Evolutionary conservation across 2,113 vertebrate genomes (phyloP).

Genomic region (Penelope pileata): DNA sequence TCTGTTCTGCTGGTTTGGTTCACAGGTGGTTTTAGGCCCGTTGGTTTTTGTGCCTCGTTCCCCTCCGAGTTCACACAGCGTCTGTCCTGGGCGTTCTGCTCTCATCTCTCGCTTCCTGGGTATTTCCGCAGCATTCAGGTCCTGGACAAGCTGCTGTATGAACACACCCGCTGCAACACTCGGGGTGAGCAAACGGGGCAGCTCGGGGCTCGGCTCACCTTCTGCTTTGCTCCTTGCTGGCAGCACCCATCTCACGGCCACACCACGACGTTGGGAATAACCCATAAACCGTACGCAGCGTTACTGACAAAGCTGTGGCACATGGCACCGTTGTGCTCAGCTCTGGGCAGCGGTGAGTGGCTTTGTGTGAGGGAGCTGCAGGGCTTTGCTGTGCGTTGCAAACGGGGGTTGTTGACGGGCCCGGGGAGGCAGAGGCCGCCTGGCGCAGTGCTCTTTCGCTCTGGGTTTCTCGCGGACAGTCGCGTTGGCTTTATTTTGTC

Average conservation of each 20-base stretch:
- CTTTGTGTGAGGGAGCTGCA: neutral
- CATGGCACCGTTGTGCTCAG: rapidly evolving
- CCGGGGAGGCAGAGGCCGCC: neutral
- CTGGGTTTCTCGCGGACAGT: neutral
- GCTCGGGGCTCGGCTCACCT: neutral
- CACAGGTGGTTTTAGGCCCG: rapidly evolving
- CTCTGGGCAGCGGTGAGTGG: neutral
- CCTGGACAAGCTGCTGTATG: neutral
- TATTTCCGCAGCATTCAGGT: neutral
- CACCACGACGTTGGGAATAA: neutral
- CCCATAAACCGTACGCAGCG: neutral
- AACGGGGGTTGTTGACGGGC: neutral
- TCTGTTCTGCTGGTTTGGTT: neutral
- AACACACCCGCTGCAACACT: rapidly evolving
- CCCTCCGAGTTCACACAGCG: rapidly evolving
- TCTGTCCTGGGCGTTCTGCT: neutral
- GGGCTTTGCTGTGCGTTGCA: neutral
- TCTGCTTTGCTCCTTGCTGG: neutral
- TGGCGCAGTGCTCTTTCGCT: neutral
- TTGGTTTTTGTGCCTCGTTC: neutral
- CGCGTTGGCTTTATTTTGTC: neutral
- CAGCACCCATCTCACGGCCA: neutral
- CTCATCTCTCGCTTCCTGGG: neutral
- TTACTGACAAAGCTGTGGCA: rapidly evolving
- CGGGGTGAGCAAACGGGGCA: neutral